These are phyloP conservation scores for Drosophila parabipectinata DNA, from an alignment of 1,140 invertebrate species.

Conservation along the genomic window DNA sequence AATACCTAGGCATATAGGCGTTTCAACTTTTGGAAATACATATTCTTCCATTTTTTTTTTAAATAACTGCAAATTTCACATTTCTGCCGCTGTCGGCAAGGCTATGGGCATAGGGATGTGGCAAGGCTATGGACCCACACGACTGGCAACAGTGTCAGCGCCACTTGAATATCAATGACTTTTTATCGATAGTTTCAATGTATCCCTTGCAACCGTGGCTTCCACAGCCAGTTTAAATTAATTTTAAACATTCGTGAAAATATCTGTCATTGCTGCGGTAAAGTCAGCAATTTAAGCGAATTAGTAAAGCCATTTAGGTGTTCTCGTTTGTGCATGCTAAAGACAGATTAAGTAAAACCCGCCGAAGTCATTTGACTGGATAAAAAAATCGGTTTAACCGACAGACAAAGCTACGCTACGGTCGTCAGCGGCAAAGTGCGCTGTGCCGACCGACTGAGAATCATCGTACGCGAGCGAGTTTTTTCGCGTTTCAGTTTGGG, in stretches of 20 bases:
- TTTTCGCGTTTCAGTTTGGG: slow-evolving; percentile 76
- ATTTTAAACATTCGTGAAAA: slow-evolving; percentile 50
- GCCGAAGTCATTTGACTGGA: neutral
- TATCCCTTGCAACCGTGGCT: slow-evolving; percentile 61
- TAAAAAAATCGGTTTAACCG: slow-evolving; percentile 41
- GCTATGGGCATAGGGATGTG: neutral
- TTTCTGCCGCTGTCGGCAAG: neutral
- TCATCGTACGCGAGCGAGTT: slow-evolving; percentile 65
- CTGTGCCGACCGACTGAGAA: slow-evolving; percentile 55
- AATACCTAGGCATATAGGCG: too few species aligned
- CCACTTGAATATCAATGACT: neutral
- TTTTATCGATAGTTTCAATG: slow-evolving; percentile 37
- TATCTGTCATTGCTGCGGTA: slow-evolving; percentile 9
- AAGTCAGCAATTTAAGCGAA: neutral
- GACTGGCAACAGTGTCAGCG: neutral
- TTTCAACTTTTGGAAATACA: too few species aligned
- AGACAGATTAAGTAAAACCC: neutral
- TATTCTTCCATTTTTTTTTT: too few species aligned
- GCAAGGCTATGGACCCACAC: neutral
- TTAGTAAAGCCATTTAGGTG: slow-evolving; percentile 3
- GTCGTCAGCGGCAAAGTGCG: slow-evolving; percentile 61
- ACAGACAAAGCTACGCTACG: slow-evolving; percentile 75
- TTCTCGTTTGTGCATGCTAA: neutral
- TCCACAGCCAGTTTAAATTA: slow-evolving; percentile 77
- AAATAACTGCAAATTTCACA: too few species aligned